Conservation (phyloP, 2,113 vertebrate species). For the Hoplias malabaricus region DNA sequence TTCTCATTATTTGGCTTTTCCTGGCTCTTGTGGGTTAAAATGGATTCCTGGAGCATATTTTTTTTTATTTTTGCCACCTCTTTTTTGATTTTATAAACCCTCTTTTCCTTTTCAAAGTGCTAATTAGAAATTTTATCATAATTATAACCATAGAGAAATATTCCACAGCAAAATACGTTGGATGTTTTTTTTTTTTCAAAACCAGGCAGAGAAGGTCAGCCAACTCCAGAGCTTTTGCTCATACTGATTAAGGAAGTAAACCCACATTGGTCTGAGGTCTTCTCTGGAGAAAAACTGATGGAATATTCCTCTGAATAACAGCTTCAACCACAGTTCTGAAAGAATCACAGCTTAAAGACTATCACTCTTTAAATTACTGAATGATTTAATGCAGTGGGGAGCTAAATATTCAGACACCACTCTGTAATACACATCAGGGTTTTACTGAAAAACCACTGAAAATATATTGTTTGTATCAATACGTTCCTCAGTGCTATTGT, state of each 20-base stretch:
- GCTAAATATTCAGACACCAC: slow-evolving; percentile 3
- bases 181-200: background rate
- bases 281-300: slow-evolving; percentile 20
- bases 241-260: slow-evolving; percentile 26
- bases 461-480: slow-evolving; percentile 25
- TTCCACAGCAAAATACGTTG: background rate
- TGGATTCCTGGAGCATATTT: too few relatives aligned
- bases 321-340: slow-evolving; percentile 8
- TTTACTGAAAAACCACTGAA: slow-evolving; percentile 28
- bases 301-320: slow-evolving; percentile 33
- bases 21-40: too few relatives aligned
- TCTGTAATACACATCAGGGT: slow-evolving; percentile 4
- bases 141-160: background rate
- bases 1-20: too few relatives aligned
- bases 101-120: background rate
- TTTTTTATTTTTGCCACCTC: too few relatives aligned
- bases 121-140: slow-evolving; percentile 5
- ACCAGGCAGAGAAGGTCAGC: background rate
- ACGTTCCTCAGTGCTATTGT: slow-evolving; percentile 23
- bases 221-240: background rate
- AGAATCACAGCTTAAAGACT: slow-evolving; percentile 9
- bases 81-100: background rate
- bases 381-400: slow-evolving; percentile 2
- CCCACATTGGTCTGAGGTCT: background rate
- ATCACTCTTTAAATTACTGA: slow-evolving; percentile 16